Evolutionary conservation across 2,113 vertebrate species (phyloP), one percentile per base, ranked within the genome.

Genomic region (Mobula birostris): DNA sequence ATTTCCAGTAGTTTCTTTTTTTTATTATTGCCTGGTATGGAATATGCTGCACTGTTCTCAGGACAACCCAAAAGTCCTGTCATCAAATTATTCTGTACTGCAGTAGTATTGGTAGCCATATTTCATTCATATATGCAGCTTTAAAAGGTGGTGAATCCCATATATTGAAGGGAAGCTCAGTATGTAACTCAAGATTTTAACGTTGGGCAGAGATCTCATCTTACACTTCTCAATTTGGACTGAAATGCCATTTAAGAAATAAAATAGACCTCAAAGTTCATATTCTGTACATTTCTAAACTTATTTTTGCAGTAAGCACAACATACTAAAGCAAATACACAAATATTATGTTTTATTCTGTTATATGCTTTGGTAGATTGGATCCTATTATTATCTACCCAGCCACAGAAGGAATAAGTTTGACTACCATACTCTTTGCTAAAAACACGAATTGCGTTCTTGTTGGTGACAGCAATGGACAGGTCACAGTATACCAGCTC

Each of bases 381-480:
- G 94, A 97, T 12, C 98, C 98, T 0, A 94, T 95, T 61, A 95
- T 97, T 17, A 97, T 97, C 14, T 95, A 94, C 29, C 11, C 63
- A 15, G 96, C 97, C 63, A 96, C 94, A 58, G 96, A 97, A 0
- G 95, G 95, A 29, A 96, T 96, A 56, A 96, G 95, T 0, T 96
- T 97, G 94, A 97, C 96, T 0, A 96, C 96, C 0, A 58, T 98
- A 8, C 96, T 98, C 94, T 98, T 98, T 29, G 95, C 98, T 80
- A 94, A 94, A 21, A 96, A 96, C 58, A 96, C 97, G 0, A 94
- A 98, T 94, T 98, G 98, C 94, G 95, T 98, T 70, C 96, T 99
- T 0, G 96, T 98, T 1, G 98, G 98, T 63, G 98, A 99, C 95
- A 98, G 96, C 11, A 79, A 95, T 0, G 98, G 98, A 6, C 96